phyloP scores from a whole-genome alignment of 1,140 invertebrate genomes.

The Nylanderia fulva region DNA sequence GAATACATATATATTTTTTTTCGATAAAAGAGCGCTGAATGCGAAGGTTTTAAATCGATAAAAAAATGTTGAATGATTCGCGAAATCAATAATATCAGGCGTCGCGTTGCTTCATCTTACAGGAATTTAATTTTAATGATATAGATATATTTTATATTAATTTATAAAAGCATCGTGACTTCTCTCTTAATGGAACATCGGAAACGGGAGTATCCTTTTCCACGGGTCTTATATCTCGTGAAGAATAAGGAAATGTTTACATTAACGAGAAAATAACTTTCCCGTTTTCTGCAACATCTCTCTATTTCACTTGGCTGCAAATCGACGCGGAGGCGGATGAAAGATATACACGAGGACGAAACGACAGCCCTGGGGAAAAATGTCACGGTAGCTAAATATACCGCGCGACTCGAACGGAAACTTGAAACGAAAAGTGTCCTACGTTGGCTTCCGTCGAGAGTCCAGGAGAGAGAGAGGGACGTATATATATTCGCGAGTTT shows the following conservation, averaged over 20 bases:
- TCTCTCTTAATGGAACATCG: too few species aligned
- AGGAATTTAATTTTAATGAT: not conserved
- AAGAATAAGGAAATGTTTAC: not conserved
- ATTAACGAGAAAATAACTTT: constrained; percentile 7
- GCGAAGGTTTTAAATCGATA: not conserved
- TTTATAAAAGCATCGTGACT: not conserved
- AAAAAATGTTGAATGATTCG: not conserved
- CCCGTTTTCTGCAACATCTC: constrained; percentile 8
- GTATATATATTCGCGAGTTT: not conserved
- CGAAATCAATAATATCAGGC: not conserved
- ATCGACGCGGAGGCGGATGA: constrained; percentile 44
- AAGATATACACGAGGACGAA: constrained; percentile 29
- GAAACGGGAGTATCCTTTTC: too few species aligned
- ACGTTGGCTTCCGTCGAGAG: constrained; percentile 10
- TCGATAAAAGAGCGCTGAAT: not conserved
- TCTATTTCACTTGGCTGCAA: constrained; percentile 33
- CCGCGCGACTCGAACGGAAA: constrained; percentile 30
- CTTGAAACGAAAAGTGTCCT: constrained; percentile 44
- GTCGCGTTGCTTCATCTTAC: not conserved
- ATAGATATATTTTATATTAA: too few species aligned
- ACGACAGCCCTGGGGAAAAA: constrained; percentile 50
- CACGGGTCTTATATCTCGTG: not conserved
- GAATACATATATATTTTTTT: too few species aligned
- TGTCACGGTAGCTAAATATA: constrained; percentile 60
- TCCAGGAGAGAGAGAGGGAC: constrained; percentile 6